phyloP scores from a whole-genome alignment of 2,797 vertebrate genomes.

The Danio aesculapii region DNA sequence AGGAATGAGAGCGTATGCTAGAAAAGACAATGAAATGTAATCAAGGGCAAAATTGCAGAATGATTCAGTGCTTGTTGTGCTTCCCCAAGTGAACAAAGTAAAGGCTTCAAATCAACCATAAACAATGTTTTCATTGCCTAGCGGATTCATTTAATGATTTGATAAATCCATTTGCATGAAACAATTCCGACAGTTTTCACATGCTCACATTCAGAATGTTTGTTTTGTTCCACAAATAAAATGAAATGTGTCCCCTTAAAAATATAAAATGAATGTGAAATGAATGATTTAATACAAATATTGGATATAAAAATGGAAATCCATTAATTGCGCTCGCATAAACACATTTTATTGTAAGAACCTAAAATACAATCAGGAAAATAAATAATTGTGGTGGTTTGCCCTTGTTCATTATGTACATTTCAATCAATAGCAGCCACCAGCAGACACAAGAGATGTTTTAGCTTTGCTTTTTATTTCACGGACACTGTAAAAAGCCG shows the following conservation, averaged over 20 bases:
- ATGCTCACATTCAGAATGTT: not conserved
- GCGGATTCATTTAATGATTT: conserved; percentile 21
- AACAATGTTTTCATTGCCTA: conserved; percentile 2
- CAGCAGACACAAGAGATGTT: not conserved
- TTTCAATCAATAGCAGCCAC: not conserved
- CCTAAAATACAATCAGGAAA: no score
- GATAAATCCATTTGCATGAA: conserved; percentile 22
- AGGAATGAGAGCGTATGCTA: not conserved
- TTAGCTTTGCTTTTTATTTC: conserved; percentile 15
- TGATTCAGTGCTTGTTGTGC: conserved; percentile 15
- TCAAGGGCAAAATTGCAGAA: conserved; percentile 51
- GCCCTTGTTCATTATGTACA: not conserved
- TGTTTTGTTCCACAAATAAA: no score
- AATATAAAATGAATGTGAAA: no score
- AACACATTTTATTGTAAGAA: no score
- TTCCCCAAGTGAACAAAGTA: conserved; percentile 20
- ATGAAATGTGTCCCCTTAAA: no score
- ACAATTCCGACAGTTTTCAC: not conserved
- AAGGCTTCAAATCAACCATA: conserved; percentile 34
- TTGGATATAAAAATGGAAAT: no score
- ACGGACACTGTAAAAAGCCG: not conserved
- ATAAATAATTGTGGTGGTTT: not conserved
- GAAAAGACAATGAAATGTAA: conserved; percentile 52
- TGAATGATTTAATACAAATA: no score
- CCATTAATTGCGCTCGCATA: no score